Evolutionary conservation across 2,113 vertebrate species (phyloP).

Genomic region (Mus spicilegus): DNA sequence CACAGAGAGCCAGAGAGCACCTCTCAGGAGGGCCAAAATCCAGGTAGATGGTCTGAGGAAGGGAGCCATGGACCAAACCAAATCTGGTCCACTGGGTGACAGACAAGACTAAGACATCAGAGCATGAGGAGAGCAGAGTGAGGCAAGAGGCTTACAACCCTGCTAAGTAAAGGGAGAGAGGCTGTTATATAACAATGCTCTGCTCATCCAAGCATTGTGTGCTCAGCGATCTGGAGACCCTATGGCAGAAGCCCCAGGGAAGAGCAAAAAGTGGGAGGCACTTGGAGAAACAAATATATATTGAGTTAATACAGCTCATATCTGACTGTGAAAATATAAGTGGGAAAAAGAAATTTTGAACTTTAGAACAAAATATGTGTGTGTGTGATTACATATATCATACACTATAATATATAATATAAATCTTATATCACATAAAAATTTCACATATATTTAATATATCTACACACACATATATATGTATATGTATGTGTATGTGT

Average conservation of each 20-base stretch:
- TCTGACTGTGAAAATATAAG: neutral
- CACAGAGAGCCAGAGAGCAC: too few species aligned
- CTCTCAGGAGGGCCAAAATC: too few species aligned
- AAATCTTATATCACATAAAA: too few species aligned
- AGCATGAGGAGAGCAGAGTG: neutral
- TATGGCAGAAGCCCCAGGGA: neutral
- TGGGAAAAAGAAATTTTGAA: neutral
- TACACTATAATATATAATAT: too few species aligned
- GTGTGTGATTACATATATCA: too few species aligned
- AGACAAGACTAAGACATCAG: neutral
- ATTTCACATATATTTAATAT: too few species aligned
- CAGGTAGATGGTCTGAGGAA: too few species aligned
- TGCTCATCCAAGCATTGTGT: neutral
- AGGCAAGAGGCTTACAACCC: neutral
- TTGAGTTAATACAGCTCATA: neutral
- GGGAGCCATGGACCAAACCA: too few species aligned
- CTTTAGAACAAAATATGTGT: too few species aligned
- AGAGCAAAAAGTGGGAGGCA: neutral
- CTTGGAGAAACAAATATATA: neutral
- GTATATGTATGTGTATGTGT: too few species aligned
- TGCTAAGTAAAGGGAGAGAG: neutral
- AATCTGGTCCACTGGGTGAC: neutral
- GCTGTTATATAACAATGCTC: conserved; percentile 62
- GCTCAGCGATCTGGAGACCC: neutral
- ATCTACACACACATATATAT: too few species aligned